Percentiles rank a stretch among this genome's conserved stretches.
phyloP scores from a whole-genome alignment of 1,140 invertebrate species.

The Formica selysi region DNA sequence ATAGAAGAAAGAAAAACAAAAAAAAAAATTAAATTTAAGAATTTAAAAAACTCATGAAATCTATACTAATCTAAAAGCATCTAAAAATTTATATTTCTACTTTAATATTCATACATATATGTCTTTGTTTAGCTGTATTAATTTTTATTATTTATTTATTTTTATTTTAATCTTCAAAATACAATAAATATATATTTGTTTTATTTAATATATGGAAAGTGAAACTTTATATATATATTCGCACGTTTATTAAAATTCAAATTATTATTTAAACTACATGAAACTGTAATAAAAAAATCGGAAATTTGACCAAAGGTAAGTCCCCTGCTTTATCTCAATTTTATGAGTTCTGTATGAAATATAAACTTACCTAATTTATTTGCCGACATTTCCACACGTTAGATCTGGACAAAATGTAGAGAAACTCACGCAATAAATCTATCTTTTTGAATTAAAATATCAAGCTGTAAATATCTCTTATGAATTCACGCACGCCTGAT shows the following conservation, averaged over 20 bases:
- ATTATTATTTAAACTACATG: neutral
- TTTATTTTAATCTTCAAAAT: neutral
- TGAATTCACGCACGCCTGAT: neutral
- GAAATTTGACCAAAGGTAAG: too few species aligned
- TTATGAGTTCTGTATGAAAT: neutral
- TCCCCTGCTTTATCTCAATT: neutral
- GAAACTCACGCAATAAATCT: neutral
- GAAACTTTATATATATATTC: neutral
- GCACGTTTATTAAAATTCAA: neutral
- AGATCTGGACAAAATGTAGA: neutral
- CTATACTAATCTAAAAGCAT: neutral
- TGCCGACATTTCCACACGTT: constrained; percentile 49
- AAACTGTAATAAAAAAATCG: too few species aligned
- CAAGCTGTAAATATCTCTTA: too few species aligned
- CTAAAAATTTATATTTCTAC: neutral
- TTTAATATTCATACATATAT: neutral
- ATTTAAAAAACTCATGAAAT: neutral
- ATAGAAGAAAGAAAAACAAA: neutral
- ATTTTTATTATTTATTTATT: neutral
- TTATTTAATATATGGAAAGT: neutral
- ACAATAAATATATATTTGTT: neutral
- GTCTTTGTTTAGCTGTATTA: neutral
- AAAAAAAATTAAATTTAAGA: neutral
- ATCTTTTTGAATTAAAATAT: neutral
- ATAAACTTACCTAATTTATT: constrained; percentile 69